A percentile compares a stretch with the other conserved stretches of the same genome.
Conservation (phyloP, 2,113 vertebrate species). For the Austrofundulus limnaeus region DNA sequence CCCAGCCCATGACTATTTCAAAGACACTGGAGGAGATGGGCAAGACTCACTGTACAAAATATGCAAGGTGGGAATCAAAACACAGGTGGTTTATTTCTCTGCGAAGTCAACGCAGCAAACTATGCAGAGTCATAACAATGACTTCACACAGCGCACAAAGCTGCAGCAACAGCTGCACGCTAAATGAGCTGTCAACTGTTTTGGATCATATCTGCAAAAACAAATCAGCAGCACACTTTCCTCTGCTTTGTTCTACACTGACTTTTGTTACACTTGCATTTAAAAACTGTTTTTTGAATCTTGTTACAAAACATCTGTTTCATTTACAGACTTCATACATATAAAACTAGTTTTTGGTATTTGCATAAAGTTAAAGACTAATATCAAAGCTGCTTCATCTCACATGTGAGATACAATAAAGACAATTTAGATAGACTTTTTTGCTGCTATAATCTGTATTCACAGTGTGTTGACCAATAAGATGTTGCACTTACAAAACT, state of each 20-base stretch:
- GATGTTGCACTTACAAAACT: too few relatives aligned
- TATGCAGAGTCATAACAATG: background rate
- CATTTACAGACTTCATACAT: background rate
- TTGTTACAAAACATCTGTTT: background rate
- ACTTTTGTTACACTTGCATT: background rate
- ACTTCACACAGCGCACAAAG: constrained; percentile 2
- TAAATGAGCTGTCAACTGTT: constrained; percentile 20
- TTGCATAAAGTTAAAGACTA: background rate
- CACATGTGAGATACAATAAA: too few relatives aligned
- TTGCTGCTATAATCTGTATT: too few relatives aligned
- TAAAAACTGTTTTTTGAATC: background rate
- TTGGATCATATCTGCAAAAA: constrained; percentile 6
- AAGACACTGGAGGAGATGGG: constrained; percentile 97
- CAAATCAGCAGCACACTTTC: background rate
- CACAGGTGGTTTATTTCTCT: background rate
- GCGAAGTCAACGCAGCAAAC: background rate
- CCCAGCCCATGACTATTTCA: constrained; percentile 99
- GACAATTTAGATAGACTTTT: too few relatives aligned
- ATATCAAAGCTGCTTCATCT: too few relatives aligned
- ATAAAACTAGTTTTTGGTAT: background rate
- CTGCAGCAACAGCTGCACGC: constrained; percentile 10
- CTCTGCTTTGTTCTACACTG: background rate
- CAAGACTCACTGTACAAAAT: constrained; percentile 99
- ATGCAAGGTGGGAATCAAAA: constrained; percentile 87
- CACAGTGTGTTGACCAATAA: too few relatives aligned